Evolutionary conservation across 2,113 vertebrate species (phyloP).

Genomic region (Sphaerodactylus townsendi): DNA sequence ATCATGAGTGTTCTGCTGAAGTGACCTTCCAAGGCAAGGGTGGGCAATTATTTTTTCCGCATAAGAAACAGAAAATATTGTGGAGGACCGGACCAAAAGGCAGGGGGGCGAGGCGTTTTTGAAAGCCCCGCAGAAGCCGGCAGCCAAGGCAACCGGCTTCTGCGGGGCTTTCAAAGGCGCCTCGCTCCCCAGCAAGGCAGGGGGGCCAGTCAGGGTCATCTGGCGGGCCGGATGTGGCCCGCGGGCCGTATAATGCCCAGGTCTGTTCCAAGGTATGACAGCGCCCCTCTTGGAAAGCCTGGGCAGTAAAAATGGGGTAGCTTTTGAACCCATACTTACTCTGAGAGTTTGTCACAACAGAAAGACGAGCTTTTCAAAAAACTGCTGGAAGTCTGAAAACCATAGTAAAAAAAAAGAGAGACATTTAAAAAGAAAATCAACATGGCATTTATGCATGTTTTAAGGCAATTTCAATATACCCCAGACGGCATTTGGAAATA

Average conservation of each 20-base stretch:
- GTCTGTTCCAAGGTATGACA: background rate
- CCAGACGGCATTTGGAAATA: background rate
- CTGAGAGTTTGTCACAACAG: constrained; percentile 56
- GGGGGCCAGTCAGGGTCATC: too few species aligned
- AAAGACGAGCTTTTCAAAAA: constrained; percentile 38
- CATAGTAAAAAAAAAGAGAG: constrained; percentile 17
- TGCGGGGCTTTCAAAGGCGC: too few species aligned
- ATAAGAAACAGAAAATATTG: too few species aligned
- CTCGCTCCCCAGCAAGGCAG: too few species aligned
- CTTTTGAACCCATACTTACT: constrained; percentile 57
- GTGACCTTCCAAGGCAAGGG: background rate
- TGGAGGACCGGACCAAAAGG: too few species aligned
- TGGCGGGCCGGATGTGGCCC: too few species aligned
- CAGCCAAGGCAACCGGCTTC: too few species aligned
- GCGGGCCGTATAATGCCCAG: too few species aligned
- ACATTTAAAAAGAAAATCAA: background rate
- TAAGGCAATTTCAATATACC: background rate
- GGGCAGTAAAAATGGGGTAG: fast-evolving
- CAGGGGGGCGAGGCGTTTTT: too few species aligned
- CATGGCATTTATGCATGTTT: background rate
- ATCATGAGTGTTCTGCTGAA: background rate
- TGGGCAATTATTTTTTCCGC: too few species aligned
- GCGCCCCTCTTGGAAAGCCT: background rate
- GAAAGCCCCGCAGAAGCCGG: too few species aligned
- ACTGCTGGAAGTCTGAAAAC: constrained; percentile 58